Base-by-base conservation (phyloP, 2,797 vertebrate genomes). In the Lithobates sylvaticus region DNA sequence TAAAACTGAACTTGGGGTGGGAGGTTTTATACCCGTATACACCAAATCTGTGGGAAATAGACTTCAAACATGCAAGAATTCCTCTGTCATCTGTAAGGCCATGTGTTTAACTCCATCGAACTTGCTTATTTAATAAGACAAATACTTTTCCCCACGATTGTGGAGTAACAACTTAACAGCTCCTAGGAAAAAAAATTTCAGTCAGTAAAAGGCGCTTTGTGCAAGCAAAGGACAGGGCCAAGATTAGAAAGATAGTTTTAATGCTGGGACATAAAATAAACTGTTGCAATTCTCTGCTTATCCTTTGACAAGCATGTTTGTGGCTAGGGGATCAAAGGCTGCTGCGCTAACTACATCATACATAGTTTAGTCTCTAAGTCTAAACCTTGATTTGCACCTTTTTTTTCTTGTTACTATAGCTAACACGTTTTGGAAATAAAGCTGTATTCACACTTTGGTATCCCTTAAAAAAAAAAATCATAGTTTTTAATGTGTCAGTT, bases 201-300 rank as follows among this genome's bases (percentile, higher is more conserved):
- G 89, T 89, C 71, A 16, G 71, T 90, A 77, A 90, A 81, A 92
- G 91, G 90, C n/a, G 71, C 65, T 81, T 83, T 92, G 85, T 89
- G 91, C 91, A 93, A 93, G 67, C 83, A 61, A 65, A 72, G 89
- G 91, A 64, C 73, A 64, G 73, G 73, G 90, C 93, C 91, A 94
- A 87, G 90, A 88, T 88, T 91, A 88, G 89, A 94, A 91, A 89
- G 85, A 87, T 93, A 84, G 92, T 44, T 93, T 94, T 91, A 86
- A 92, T 85, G 86, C 89, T 88, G 89, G 91, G 91, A 92, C 89
- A 90, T 94, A 93, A 94, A 94, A 39, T 94, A 95, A 95, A 94
- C 93, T 93, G 92, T 92, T 91, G 0, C 12, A 91, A 83, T 58
- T 69, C 67, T 77, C 68, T 81, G 73, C 42, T 86, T 76, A 73